phyloP scores from a whole-genome alignment of 2,113 vertebrate genomes.

The Dasyornis broadbenti region DNA sequence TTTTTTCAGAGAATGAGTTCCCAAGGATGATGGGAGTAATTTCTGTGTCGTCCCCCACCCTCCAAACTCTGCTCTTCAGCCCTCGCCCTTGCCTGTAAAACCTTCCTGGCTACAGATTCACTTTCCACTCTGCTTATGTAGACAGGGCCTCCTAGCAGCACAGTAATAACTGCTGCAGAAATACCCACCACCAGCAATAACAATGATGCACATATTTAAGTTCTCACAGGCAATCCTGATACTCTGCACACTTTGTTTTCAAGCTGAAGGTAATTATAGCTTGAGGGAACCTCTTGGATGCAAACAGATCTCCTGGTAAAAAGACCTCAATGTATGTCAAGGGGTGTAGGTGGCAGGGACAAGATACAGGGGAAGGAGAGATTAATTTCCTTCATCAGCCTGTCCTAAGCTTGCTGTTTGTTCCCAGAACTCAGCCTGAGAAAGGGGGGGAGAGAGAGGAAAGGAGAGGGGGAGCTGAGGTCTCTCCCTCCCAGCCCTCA shows the following conservation, averaged over 20 bases:
- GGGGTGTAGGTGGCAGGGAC: background rate
- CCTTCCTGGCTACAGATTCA: background rate
- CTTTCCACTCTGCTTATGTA: background rate
- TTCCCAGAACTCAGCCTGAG: background rate
- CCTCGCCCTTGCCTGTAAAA: background rate
- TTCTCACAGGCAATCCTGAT: background rate
- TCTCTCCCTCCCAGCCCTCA: background rate
- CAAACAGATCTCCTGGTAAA: background rate
- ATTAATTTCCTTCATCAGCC: background rate
- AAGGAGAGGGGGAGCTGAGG: background rate
- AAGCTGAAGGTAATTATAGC: background rate
- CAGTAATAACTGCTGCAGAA: background rate
- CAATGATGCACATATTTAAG: background rate
- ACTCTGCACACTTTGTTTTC: background rate
- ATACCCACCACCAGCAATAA: background rate
- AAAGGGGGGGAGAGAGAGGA: background rate
- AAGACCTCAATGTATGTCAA: background rate
- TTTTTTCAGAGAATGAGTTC: background rate
- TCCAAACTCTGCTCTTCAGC: background rate
- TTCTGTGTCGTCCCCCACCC: fast-evolving
- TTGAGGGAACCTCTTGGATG: background rate
- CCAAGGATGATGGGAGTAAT: background rate
- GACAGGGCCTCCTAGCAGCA: background rate
- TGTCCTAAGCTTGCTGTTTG: background rate
- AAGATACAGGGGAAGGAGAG: background rate